Percentiles rank a stretch among this genome's conserved stretches.
Evolutionary conservation across 2,797 vertebrate genomes (phyloP).

Genomic region (Poeciliopsis paucimaculata): DNA sequence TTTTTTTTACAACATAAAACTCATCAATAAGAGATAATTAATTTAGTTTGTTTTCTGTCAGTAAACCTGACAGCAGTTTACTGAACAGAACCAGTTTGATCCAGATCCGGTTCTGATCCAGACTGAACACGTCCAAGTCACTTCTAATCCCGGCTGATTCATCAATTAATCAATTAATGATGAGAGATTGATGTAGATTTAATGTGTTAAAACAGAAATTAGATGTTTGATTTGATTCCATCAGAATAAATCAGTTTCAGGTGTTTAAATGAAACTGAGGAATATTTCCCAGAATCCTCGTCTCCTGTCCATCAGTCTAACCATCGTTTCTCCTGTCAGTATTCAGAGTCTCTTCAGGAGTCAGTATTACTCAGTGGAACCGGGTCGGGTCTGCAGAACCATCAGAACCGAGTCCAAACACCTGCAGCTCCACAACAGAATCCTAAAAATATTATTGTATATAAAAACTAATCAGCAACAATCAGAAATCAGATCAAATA

Average conservation of each 20-base stretch:
- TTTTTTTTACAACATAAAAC: not conserved
- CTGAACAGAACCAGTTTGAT: not conserved
- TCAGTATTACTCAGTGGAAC: slow-evolving; percentile 8
- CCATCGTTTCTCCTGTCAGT: not conserved
- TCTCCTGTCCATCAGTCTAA: not conserved
- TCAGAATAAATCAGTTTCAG: not conserved
- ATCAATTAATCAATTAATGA: not conserved
- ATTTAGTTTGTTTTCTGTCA: not conserved
- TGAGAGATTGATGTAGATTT: not conserved
- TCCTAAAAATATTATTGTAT: not conserved
- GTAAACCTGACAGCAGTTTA: not conserved
- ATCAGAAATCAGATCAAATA: not conserved
- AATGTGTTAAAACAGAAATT: not conserved
- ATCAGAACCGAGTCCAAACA: not conserved
- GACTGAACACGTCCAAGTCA: not conserved
- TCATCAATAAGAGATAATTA: not conserved
- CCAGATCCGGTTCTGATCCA: not conserved
- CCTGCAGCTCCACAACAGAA: not conserved
- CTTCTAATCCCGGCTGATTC: not conserved
- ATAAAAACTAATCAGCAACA: not conserved
- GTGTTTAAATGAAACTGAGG: slow-evolving; percentile 5
- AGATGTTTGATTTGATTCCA: not conserved
- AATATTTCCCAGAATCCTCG: not conserved
- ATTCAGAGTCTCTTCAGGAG: not conserved
- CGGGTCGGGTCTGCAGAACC: not conserved